phyloP scores from a whole-genome alignment of 2,888 invertebrate species.

The Watsonalla binaria region DNA sequence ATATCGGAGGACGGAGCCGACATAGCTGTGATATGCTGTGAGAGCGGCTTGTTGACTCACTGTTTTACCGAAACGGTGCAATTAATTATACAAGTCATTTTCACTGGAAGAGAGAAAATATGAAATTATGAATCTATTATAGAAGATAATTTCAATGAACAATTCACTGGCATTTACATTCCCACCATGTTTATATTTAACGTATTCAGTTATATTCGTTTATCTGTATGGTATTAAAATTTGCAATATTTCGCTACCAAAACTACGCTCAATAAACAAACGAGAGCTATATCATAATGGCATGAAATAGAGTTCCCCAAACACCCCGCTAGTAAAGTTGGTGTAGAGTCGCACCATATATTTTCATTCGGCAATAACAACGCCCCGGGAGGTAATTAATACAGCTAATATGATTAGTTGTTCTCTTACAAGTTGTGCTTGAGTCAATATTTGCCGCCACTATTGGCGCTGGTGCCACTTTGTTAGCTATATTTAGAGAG shows the following conservation, averaged over 20 bases:
- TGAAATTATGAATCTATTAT: too few species aligned
- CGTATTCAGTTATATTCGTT: too few species aligned
- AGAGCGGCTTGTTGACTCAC: too few species aligned
- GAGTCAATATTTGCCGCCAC: slow-evolving; percentile 13
- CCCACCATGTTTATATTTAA: too few species aligned
- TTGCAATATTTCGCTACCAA: neutral
- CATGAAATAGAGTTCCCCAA: slow-evolving; percentile 25
- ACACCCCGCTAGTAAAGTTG: slow-evolving; percentile 19
- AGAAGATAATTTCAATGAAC: too few species aligned
- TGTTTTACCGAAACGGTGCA: too few species aligned
- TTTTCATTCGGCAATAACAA: slow-evolving; percentile 68
- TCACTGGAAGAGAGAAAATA: too few species aligned
- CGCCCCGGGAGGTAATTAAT: slow-evolving; percentile 66
- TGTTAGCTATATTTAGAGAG: neutral
- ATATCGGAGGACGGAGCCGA: too few species aligned
- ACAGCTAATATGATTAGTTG: slow-evolving; percentile 73
- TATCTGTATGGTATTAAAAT: too few species aligned
- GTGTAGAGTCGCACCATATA: slow-evolving; percentile 47
- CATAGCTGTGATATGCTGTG: too few species aligned
- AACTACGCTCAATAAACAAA: slow-evolving; percentile 14
- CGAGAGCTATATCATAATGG: slow-evolving; percentile 12
- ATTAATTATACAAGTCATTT: too few species aligned
- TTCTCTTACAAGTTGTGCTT: slow-evolving; percentile 44
- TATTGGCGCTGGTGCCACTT: slow-evolving; percentile 2
- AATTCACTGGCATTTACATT: too few species aligned